Percentiles rank a stretch among this genome's conserved stretches.
phyloP scores from a whole-genome alignment of 2,113 vertebrate species.

The Prionailurus bengalensis region DNA sequence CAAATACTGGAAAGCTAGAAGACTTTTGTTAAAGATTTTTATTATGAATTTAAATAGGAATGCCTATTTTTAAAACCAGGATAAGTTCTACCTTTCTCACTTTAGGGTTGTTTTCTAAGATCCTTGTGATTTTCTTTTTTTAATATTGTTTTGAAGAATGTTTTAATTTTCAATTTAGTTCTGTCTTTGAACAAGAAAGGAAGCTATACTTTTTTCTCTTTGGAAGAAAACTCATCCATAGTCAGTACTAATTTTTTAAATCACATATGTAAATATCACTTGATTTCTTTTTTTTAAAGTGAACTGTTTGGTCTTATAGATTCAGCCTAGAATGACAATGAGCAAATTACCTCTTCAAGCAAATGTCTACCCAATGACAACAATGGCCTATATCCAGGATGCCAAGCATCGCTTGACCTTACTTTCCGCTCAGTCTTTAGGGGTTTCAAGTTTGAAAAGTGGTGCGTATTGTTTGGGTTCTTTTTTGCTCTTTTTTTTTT shows the following conservation, averaged over 20 bases:
- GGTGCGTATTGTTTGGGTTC: constrained; percentile 85
- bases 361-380: constrained; percentile 96
- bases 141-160: constrained; percentile 62
- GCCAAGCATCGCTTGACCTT: constrained; percentile 88
- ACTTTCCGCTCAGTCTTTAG: constrained; percentile 94
- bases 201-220: constrained; percentile 56
- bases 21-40: constrained; percentile 64
- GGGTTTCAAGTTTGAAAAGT: constrained; percentile 90
- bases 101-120: constrained; percentile 40
- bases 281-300: constrained; percentile 61
- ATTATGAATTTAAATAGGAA: constrained; percentile 71
- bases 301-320: constrained; percentile 86
- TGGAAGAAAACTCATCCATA: constrained; percentile 62
- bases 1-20: constrained; percentile 66
- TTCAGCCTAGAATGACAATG: constrained; percentile 93
- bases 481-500: not conserved
- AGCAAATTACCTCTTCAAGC: constrained; percentile 95
- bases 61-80: constrained; percentile 62
- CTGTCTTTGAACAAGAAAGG: constrained; percentile 71
- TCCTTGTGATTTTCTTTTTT: constrained; percentile 66
- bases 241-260: constrained; percentile 54
- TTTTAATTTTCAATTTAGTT: constrained; percentile 69
- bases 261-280: constrained; percentile 69
- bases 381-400: constrained; percentile 94
- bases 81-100: constrained; percentile 55